A percentile compares a stretch with the other conserved stretches of the same genome.
These are phyloP conservation scores for Phortica variegata DNA, from an alignment of 1,140 invertebrate species.

Conservation along the genomic window DNA sequence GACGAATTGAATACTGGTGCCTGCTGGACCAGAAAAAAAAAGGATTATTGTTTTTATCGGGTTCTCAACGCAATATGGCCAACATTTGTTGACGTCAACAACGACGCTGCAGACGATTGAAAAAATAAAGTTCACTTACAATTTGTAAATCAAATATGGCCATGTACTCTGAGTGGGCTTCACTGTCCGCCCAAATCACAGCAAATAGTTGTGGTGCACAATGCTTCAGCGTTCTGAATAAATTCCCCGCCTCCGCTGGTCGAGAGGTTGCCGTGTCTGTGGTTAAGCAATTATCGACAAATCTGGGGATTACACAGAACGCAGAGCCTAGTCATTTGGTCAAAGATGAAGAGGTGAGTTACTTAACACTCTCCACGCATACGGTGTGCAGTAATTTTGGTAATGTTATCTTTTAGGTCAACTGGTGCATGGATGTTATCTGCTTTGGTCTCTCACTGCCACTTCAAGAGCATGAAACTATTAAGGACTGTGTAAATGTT, in stretches of 20 bases:
- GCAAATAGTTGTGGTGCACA: slow-evolving; percentile 67
- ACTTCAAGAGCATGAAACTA: slow-evolving; percentile 86
- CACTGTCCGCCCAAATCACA: slow-evolving; percentile 69
- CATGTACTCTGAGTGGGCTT: slow-evolving; percentile 87
- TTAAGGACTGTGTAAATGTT: slow-evolving; percentile 93
- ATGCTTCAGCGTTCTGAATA: slow-evolving; percentile 79
- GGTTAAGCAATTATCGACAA: slow-evolving; percentile 76
- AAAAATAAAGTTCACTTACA: background rate
- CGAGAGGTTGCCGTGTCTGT: slow-evolving; percentile 82
- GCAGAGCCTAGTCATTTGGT: slow-evolving; percentile 73
- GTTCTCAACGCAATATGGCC: no score
- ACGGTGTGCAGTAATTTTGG: background rate
- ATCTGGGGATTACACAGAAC: slow-evolving; percentile 73
- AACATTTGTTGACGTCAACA: slow-evolving; percentile 31
- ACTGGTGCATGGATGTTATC: slow-evolving; percentile 66
- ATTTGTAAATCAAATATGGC: slow-evolving; percentile 1
- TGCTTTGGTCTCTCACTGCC: slow-evolving; percentile 90
- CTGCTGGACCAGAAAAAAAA: no score
- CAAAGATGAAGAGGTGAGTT: slow-evolving; percentile 72
- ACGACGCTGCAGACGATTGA: slow-evolving; percentile 6
- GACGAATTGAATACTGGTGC: no score
- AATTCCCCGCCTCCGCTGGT: slow-evolving; percentile 74
- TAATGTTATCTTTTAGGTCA: slow-evolving; percentile 27
- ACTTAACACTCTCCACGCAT: background rate
- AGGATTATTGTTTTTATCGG: no score